phyloP scores from a whole-genome alignment of 2,888 invertebrate species.

The Amblyteles armatorius region DNA sequence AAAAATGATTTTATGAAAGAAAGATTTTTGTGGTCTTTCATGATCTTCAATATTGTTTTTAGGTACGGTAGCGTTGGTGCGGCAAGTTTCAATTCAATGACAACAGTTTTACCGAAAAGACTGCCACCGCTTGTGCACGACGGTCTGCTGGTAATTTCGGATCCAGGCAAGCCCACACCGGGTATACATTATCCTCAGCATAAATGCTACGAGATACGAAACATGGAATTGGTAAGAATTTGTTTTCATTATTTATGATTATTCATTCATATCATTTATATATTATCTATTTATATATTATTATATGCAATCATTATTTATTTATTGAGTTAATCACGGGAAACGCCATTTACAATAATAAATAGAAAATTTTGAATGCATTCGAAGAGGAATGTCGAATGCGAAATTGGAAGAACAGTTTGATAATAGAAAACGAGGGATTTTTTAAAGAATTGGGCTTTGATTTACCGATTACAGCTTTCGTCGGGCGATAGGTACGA shows the following conservation, averaged over 20 bases:
- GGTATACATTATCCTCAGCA: constrained; percentile 64
- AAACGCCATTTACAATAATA: no score
- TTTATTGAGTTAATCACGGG: no score
- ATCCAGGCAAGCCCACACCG: constrained; percentile 51
- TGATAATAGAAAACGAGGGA: not conserved
- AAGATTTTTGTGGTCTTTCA: not conserved
- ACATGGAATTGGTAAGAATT: constrained; percentile 74
- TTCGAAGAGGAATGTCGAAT: no score
- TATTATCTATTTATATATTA: not conserved
- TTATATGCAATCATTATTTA: no score
- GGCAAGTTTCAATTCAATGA: constrained; percentile 70
- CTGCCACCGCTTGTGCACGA: constrained; percentile 69
- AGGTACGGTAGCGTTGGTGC: constrained; percentile 76
- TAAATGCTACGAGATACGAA: constrained; percentile 74
- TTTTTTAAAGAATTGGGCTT: constrained; percentile 6
- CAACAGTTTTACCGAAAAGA: constrained; percentile 72
- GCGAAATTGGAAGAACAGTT: no score
- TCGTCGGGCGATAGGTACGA: constrained; percentile 63
- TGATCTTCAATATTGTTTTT: not conserved
- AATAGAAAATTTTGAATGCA: no score
- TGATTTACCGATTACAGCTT: constrained; percentile 55
- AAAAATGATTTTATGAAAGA: not conserved
- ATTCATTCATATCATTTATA: not conserved
- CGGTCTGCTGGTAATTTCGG: constrained; percentile 63
- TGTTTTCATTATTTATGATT: not conserved